Evolutionary conservation across 2,113 vertebrate genomes (phyloP).

Genomic region (Spea multiplicata): DNA sequence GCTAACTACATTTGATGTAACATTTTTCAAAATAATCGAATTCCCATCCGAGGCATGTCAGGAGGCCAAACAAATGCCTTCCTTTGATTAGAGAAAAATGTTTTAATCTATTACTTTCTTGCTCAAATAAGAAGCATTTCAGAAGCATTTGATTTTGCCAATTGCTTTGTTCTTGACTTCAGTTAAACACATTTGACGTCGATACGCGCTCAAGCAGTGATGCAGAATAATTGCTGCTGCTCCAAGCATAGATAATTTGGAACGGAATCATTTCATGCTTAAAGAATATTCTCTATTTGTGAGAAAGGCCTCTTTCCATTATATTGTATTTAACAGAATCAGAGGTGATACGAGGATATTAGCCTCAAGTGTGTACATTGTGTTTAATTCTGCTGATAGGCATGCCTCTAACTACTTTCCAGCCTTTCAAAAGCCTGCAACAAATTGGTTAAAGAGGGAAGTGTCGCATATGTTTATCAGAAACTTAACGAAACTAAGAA

Average conservation of each 20-base stretch:
- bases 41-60: too few species aligned
- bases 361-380: background rate
- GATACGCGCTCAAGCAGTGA: background rate
- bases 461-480: too few species aligned
- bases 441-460: too few species aligned
- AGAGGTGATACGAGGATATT: background rate
- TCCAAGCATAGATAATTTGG: conserved; percentile 8
- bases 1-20: background rate
- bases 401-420: too few species aligned
- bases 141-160: background rate
- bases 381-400: too few species aligned
- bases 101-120: too few species aligned
- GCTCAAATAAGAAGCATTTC: background rate
- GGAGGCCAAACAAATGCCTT: background rate
- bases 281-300: conserved; percentile 2
- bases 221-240: conserved; percentile 33
- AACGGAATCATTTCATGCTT: conserved; percentile 24
- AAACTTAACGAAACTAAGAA: too few species aligned
- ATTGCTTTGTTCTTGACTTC: conserved; percentile 8
- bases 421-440: too few species aligned
- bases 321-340: background rate
- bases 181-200: background rate
- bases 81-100: background rate
- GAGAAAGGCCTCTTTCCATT: too few species aligned
- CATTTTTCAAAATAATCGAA: too few species aligned